Evolutionary conservation across 2,797 vertebrate species (phyloP).

Genomic region (Mormyrops attenuatus): DNA sequence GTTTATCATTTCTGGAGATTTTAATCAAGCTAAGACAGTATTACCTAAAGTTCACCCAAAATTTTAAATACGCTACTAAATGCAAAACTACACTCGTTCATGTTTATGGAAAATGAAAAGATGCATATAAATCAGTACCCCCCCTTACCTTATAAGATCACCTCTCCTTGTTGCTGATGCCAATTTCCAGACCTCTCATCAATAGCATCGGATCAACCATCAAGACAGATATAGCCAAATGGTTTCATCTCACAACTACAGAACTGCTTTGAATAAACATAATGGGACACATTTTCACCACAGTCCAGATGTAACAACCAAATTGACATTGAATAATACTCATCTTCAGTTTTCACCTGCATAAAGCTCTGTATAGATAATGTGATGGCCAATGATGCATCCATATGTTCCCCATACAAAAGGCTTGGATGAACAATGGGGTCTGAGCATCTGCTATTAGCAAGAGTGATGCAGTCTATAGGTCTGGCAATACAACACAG

Average conservation of each 20-base stretch:
- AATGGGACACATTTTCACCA: neutral
- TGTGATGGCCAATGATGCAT: neutral
- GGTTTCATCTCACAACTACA: neutral
- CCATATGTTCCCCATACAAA: neutral
- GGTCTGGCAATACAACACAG: neutral
- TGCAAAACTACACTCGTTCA: neutral
- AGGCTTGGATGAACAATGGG: neutral
- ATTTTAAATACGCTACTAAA: neutral
- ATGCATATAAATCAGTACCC: neutral
- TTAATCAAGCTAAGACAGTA: neutral
- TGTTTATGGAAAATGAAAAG: neutral
- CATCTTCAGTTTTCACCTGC: neutral
- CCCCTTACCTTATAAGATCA: neutral
- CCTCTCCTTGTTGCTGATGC: neutral
- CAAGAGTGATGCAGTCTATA: neutral
- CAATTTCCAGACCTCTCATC: neutral
- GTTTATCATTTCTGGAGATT: neutral
- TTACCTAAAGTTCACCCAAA: neutral
- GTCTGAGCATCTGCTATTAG: neutral
- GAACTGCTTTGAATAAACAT: neutral
- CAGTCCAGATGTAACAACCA: neutral
- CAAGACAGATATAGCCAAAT: neutral
- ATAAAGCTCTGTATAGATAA: neutral
- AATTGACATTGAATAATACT: neutral
- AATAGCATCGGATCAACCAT: neutral